A percentile compares a stretch with the other conserved stretches of the same genome.
These are phyloP conservation scores for Empidonax alnorum DNA, from an alignment of 2,113 vertebrate genomes.

Conservation along the genomic window DNA sequence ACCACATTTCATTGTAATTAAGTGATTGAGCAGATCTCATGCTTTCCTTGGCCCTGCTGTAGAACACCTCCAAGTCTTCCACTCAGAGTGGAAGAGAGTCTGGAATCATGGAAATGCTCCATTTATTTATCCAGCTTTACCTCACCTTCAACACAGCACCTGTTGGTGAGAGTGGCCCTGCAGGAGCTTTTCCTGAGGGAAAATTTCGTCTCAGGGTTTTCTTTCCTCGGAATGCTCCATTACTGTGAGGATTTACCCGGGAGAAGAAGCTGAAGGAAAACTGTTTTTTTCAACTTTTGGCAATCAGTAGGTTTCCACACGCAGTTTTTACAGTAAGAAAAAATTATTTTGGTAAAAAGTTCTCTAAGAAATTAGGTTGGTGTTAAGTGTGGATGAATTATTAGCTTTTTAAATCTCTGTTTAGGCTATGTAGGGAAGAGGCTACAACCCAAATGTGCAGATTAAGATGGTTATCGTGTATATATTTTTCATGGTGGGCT, in stretches of 20 bases:
- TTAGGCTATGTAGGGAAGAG: accelerated
- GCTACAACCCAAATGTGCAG: not conserved
- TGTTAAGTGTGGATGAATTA: not conserved
- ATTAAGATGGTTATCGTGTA: not conserved
- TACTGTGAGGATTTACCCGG: not conserved
- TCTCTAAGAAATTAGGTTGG: not conserved
- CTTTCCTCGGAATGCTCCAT: not conserved
- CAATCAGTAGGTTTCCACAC: not conserved
- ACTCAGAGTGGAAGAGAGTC: not conserved
- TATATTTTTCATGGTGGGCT: not conserved
- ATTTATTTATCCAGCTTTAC: not conserved
- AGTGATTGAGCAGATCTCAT: not conserved
- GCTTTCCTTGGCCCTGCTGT: not conserved
- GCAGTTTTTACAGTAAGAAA: not conserved
- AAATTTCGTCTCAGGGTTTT: not conserved
- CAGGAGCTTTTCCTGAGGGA: not conserved
- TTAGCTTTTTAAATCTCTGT: not conserved
- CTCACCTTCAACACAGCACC: not conserved
- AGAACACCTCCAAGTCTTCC: not conserved
- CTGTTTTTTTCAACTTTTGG: not conserved
- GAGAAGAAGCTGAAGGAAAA: not conserved
- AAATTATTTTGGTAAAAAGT: not conserved
- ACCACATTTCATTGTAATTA: not conserved
- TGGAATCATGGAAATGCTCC: not conserved
- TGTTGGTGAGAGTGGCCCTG: not conserved